Percentiles rank a stretch among this genome's conserved stretches.
Conservation (phyloP, 1,140 invertebrate species). For the Drosophila sp. region DNA sequence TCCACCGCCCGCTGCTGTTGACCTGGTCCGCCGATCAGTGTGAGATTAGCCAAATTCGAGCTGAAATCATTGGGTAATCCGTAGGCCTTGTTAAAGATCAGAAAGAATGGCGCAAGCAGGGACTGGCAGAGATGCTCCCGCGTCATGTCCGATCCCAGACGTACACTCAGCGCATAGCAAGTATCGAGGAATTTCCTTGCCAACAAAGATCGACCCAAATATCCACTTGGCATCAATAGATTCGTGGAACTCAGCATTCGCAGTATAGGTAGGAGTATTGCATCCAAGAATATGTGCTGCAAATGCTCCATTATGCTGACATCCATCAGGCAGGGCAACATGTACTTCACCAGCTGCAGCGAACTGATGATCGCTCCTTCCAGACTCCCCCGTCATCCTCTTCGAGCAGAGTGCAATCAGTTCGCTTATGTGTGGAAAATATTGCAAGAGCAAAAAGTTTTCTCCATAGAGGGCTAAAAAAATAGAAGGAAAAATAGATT, state of each 20-base stretch:
- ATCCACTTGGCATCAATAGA: constrained; percentile 92
- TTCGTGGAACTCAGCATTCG: constrained; percentile 90
- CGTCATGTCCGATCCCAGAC: constrained; percentile 94
- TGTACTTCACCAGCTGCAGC: constrained; percentile 91
- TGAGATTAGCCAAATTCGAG: constrained; percentile 60
- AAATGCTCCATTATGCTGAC: constrained; percentile 94
- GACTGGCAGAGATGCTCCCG: constrained; percentile 90
- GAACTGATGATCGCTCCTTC: constrained; percentile 96
- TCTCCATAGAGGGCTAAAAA: constrained; percentile 64
- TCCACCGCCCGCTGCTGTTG: constrained; percentile 87
- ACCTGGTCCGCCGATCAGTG: constrained; percentile 19
- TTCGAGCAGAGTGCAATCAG: constrained; percentile 90
- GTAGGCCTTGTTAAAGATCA: constrained; percentile 93
- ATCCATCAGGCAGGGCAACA: constrained; percentile 93
- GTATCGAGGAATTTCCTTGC: constrained; percentile 93
- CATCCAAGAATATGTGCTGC: constrained; percentile 90
- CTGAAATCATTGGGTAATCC: constrained; percentile 87
- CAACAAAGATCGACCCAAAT: constrained; percentile 89
- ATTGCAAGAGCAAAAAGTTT: constrained; percentile 94
- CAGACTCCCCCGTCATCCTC: constrained; percentile 91
- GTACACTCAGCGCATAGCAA: constrained; percentile 90
- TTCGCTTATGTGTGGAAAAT: constrained; percentile 96
- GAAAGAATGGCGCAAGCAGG: constrained; percentile 91
- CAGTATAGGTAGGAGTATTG: constrained; percentile 91
- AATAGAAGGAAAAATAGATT: background rate